A percentile compares a stretch with the other conserved stretches of the same genome.
Conservation (phyloP, 2,113 vertebrate species). For the Dipodomys ordii region DNA sequence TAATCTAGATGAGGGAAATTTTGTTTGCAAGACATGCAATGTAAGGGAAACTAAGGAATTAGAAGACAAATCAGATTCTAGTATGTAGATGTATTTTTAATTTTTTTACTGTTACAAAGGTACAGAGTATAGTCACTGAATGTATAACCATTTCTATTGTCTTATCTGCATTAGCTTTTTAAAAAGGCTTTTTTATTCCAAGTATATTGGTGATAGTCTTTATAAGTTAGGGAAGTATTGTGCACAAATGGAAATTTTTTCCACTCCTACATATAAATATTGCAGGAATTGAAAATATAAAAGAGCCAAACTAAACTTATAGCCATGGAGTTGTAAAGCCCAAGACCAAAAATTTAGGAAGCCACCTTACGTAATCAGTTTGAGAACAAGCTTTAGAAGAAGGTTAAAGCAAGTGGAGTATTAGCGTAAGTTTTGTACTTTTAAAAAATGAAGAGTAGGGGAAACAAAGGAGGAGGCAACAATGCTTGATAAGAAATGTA, state of each 20-base stretch:
- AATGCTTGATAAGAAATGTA: too few relatives aligned
- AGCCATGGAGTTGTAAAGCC: neutral
- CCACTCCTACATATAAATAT: neutral
- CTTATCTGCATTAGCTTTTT: constrained; percentile 19
- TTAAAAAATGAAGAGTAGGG: neutral
- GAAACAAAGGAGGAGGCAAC: too few relatives aligned
- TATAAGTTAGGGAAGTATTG: constrained; percentile 1
- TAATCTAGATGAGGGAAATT: neutral
- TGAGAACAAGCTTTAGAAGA: neutral
- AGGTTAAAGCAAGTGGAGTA: neutral
- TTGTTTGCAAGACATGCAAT: neutral
- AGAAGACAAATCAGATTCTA: constrained; percentile 1
- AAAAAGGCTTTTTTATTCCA: neutral
- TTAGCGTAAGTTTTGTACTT: constrained; percentile 10
- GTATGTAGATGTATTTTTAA: constrained; percentile 20
- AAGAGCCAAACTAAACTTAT: constrained; percentile 18
- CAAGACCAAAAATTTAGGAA: constrained; percentile 13
- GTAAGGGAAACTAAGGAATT: constrained; percentile 16
- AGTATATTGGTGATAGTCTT: constrained; percentile 33
- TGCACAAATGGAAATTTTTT: neutral
- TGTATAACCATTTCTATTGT: neutral
- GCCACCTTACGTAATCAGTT: neutral
- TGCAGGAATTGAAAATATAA: neutral
- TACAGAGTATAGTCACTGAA: neutral
- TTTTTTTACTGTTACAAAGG: neutral